These are phyloP conservation scores for Pipistrellus nathusii DNA, from an alignment of 2,797 vertebrate genomes.

Conservation along the genomic window DNA sequence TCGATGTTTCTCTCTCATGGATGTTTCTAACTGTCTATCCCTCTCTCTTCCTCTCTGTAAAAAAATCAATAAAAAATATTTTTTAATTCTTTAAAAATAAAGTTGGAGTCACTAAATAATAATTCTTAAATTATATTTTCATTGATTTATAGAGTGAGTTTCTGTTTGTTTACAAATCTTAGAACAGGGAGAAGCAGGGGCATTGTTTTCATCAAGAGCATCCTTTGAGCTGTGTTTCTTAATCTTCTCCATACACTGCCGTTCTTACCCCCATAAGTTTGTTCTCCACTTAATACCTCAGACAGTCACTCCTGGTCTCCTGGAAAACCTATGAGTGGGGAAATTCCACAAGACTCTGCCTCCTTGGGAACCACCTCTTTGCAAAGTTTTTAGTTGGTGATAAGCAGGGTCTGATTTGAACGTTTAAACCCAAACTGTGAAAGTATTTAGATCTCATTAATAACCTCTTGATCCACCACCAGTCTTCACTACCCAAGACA, in stretches of 20 bases:
- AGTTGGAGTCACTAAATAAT: not conserved
- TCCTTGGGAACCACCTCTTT: not conserved
- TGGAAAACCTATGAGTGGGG: not conserved
- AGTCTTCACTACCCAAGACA: not conserved
- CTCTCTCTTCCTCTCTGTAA: too few species aligned
- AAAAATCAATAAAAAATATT: too few species aligned
- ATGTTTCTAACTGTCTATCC: too few species aligned
- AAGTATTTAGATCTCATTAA: not conserved
- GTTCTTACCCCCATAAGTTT: not conserved
- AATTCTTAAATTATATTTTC: not conserved
- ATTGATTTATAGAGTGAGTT: not conserved
- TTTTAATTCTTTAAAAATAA: not conserved
- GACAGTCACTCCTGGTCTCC: not conserved
- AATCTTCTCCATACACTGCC: not conserved
- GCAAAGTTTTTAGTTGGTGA: not conserved
- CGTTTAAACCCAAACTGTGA: not conserved
- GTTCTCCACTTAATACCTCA: not conserved
- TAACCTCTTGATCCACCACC: not conserved
- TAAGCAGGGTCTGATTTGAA: not conserved
- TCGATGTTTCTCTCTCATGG: too few species aligned
- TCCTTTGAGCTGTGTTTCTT: not conserved
- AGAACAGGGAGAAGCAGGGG: not conserved
- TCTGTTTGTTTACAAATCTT: constrained; percentile 22
- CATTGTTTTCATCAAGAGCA: not conserved
- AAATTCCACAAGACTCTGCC: not conserved